phyloP scores from a whole-genome alignment of 2,888 invertebrate genomes.

The Phyllotreta cruciferae region DNA sequence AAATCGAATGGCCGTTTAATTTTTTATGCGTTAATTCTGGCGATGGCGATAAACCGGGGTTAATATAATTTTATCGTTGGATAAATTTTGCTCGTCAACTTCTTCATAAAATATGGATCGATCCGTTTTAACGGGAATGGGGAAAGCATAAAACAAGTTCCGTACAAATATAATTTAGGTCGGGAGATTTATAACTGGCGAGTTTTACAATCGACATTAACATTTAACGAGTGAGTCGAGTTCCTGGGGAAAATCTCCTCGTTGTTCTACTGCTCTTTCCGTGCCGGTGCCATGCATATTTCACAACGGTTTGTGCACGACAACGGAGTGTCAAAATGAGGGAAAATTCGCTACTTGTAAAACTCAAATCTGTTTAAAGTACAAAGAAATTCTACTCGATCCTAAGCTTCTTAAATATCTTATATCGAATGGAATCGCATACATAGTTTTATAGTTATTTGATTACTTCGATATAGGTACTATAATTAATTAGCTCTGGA shows the following conservation, averaged over 20 bases:
- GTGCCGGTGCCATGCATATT: conserved; percentile 50
- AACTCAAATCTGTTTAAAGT: conserved; percentile 14
- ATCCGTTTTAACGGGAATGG: conserved; percentile 51
- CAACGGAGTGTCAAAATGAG: conserved; percentile 27
- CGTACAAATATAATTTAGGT: conserved; percentile 58
- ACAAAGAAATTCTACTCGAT: not conserved
- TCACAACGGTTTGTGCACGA: conserved; percentile 42
- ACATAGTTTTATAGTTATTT: too few species aligned
- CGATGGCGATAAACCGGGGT: conserved; percentile 36
- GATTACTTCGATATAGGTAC: too few species aligned
- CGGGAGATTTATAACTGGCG: conserved; percentile 58
- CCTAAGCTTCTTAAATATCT: too few species aligned
- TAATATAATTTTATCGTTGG: conserved; percentile 44
- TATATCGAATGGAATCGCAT: too few species aligned
- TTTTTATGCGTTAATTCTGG: conserved; percentile 33
- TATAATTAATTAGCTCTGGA: too few species aligned
- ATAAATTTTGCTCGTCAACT: conserved; percentile 47
- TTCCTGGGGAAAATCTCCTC: conserved; percentile 56
- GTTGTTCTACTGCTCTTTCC: conserved; percentile 43
- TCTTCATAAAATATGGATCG: conserved; percentile 53
- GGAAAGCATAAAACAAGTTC: conserved; percentile 54
- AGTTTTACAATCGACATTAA: conserved; percentile 61
- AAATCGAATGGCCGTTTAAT: conserved; percentile 27
- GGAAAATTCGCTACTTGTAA: conserved; percentile 15
- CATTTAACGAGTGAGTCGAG: conserved; percentile 54